Conservation (phyloP, 2,797 vertebrate genomes). For the Erethizon dorsatum region DNA sequence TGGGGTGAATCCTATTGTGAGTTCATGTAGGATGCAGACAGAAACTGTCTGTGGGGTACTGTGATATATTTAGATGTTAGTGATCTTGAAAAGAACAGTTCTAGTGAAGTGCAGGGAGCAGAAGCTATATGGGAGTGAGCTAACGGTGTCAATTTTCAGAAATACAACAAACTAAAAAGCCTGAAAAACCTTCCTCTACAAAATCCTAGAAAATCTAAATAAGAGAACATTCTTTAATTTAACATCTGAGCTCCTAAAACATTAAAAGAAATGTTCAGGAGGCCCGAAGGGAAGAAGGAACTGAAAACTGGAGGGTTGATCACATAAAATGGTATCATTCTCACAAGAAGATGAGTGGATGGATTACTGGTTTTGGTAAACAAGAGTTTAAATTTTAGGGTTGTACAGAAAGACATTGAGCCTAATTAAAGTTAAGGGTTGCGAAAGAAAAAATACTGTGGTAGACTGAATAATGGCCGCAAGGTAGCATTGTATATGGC, state of each 20-base stretch:
- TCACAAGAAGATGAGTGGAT: not conserved
- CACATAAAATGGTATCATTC: not conserved
- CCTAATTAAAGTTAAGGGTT: not conserved
- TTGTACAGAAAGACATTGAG: not conserved
- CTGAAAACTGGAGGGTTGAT: not conserved
- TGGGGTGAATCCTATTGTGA: not conserved
- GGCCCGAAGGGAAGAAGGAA: not conserved
- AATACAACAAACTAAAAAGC: constrained; percentile 5
- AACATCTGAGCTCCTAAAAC: not conserved
- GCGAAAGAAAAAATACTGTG: constrained; percentile 19
- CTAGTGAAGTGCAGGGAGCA: not conserved
- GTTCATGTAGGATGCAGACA: not conserved
- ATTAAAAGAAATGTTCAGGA: constrained; percentile 2
- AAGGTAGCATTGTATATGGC: not conserved
- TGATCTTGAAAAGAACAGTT: constrained; percentile 31
- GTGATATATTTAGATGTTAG: not conserved
- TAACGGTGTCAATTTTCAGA: not conserved
- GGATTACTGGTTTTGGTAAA: not conserved
- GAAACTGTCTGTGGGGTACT: not conserved
- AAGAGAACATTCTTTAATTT: constrained; percentile 4
- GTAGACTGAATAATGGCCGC: not conserved
- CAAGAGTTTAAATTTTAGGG: not conserved
- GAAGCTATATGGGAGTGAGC: not conserved
- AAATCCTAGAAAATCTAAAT: constrained; percentile 11
- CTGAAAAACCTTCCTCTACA: not conserved